These are phyloP conservation scores for Trypoxylon attenuatum DNA, from an alignment of 2,888 invertebrate species.

Conservation along the genomic window DNA sequence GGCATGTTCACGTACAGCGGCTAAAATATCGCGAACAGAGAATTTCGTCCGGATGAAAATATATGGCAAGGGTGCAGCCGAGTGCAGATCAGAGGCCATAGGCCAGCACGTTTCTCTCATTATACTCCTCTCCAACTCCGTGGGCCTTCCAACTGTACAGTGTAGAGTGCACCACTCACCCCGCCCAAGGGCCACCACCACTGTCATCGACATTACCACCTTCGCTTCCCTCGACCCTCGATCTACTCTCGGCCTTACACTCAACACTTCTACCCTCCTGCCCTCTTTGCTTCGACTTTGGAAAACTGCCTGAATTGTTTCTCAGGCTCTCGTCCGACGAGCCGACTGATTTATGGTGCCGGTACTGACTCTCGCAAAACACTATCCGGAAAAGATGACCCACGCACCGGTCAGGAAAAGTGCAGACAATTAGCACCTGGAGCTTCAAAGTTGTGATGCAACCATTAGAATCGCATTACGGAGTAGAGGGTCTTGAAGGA, in stretches of 20 bases:
- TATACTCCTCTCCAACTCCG: conserved; percentile 59
- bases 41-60: conserved; percentile 36
- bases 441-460: neutral
- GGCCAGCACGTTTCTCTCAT: conserved; percentile 70
- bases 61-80: conserved; percentile 22
- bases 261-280: no score
- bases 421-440: neutral
- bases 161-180: conserved; percentile 65
- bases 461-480: neutral
- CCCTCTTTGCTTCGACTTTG: conserved; percentile 45
- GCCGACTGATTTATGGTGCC: conserved; percentile 47
- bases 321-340: conserved; percentile 24
- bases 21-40: conserved; percentile 22
- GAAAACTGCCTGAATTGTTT: conserved; percentile 40
- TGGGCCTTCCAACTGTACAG: conserved; percentile 69
- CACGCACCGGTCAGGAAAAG: neutral
- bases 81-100: conserved; percentile 58
- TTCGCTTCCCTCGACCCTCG: no score
- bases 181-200: conserved; percentile 63
- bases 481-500: neutral
- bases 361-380: conserved; percentile 4
- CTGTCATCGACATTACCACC: conserved; percentile 3
- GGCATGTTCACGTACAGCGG: neutral
- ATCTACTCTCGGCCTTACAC: no score
- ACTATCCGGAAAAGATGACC: neutral